Conservation (phyloP, 1,140 invertebrate species). For the Cherax destructor region DNA sequence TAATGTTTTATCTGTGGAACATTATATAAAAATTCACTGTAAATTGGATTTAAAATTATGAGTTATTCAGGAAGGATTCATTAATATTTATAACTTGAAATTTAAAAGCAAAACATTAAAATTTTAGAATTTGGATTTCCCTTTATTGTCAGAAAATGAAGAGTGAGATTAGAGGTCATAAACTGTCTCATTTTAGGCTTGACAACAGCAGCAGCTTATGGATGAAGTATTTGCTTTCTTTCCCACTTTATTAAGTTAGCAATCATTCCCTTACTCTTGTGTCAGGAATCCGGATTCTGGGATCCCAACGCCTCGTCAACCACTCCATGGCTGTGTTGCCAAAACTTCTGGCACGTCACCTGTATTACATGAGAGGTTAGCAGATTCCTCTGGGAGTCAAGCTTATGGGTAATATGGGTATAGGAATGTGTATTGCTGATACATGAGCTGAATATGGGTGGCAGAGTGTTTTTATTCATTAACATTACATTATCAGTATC, state of each 20-base stretch:
- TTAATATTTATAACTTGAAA: too few species aligned
- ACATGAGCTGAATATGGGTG: background rate
- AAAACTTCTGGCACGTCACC: background rate
- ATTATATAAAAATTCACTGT: too few species aligned
- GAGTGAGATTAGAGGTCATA: background rate
- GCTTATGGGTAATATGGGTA: background rate
- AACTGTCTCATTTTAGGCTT: background rate
- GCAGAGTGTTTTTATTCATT: background rate
- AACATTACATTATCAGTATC: too few species aligned
- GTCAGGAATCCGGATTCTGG: slow-evolving; percentile 37
- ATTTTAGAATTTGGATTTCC: too few species aligned
- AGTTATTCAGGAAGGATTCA: too few species aligned
- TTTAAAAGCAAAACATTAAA: too few species aligned
- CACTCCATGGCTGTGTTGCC: slow-evolving; percentile 21
- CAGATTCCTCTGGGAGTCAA: background rate
- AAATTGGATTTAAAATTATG: too few species aligned
- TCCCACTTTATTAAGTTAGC: background rate
- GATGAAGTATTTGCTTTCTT: background rate
- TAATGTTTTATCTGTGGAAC: too few species aligned
- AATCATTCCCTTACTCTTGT: slow-evolving; percentile 15
- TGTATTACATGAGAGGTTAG: slow-evolving; percentile 19
- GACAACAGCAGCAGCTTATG: background rate
- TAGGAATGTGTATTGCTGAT: background rate
- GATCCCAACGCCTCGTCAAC: slow-evolving; percentile 51
- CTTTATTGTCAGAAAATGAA: too few species aligned